These are phyloP conservation scores for Laterallus jamaicensis DNA, from an alignment of 2,113 vertebrate genomes.

Conservation along the genomic window DNA sequence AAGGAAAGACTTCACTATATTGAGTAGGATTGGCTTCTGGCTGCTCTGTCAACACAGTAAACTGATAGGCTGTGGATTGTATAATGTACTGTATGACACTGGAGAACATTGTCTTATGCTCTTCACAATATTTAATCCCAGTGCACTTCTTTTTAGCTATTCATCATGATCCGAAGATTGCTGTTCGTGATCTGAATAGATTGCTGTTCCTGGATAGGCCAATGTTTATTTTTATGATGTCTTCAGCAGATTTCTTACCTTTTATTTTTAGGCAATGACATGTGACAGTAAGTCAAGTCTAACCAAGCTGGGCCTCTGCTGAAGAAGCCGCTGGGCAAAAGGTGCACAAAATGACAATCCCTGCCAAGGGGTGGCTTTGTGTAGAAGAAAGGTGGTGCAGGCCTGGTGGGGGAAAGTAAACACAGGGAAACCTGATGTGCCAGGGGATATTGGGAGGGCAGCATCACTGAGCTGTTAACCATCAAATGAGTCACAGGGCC, in stretches of 20 bases:
- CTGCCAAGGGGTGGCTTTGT: neutral
- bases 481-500: neutral
- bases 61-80: neutral
- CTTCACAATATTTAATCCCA: neutral
- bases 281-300: neutral
- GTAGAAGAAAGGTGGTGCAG: neutral
- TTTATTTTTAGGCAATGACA: neutral
- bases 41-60: neutral
- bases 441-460: neutral
- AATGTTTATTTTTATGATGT: neutral
- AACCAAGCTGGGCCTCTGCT: neutral
- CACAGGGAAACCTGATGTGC: neutral
- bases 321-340: neutral
- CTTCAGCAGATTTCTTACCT: neutral
- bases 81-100: neutral
- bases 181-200: neutral
- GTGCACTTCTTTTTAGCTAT: neutral
- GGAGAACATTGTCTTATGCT: neutral
- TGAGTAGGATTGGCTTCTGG: neutral
- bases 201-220: neutral
- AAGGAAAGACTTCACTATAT: neutral
- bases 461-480: neutral
- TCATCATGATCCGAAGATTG: neutral
- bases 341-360: neutral
- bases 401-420: neutral